These are phyloP conservation scores for Drosophila oshimai DNA, from an alignment of 1,140 invertebrate genomes.

Conservation along the genomic window DNA sequence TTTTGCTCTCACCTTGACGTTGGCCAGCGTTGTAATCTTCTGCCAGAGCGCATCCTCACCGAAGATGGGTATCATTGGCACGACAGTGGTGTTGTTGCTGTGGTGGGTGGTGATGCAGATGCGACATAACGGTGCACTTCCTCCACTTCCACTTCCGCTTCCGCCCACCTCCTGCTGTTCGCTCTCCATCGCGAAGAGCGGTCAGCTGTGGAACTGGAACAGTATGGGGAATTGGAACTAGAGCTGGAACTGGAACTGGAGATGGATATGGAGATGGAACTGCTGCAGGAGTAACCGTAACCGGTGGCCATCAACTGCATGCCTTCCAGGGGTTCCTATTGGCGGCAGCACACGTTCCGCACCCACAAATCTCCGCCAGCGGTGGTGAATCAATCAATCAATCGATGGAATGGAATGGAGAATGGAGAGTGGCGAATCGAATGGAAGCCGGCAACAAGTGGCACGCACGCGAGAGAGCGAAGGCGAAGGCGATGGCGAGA, in stretches of 20 bases:
- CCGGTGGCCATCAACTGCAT: conserved; percentile 63
- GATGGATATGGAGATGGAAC: conserved; percentile 3
- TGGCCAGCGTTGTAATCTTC: conserved; percentile 77
- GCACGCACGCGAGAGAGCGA: conserved; percentile 6
- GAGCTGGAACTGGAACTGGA: background rate
- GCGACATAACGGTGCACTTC: conserved; percentile 55
- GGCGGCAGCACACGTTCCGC: no score
- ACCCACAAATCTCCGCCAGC: background rate
- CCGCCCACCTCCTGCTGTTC: conserved; percentile 7
- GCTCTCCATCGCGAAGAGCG: conserved; percentile 19
- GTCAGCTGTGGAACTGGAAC: no score
- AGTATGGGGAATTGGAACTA: background rate
- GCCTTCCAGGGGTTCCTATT: conserved; percentile 4
- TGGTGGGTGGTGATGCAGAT: conserved; percentile 74
- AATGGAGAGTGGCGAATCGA: background rate
- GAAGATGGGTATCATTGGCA: conserved; percentile 80
- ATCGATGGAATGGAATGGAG: background rate
- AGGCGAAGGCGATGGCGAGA: background rate
- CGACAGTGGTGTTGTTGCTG: conserved; percentile 9
- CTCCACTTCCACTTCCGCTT: no score
- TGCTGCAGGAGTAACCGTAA: conserved; percentile 39
- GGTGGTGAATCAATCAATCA: conserved; percentile 22
- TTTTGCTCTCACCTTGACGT: conserved; percentile 69
- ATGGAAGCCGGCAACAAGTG: conserved; percentile 41
- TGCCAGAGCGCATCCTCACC: conserved; percentile 80